Percentiles rank a stretch among this genome's conserved stretches.
Evolutionary conservation across 2,888 invertebrate genomes (phyloP).

Genomic region (Cacoxenus indagator): DNA sequence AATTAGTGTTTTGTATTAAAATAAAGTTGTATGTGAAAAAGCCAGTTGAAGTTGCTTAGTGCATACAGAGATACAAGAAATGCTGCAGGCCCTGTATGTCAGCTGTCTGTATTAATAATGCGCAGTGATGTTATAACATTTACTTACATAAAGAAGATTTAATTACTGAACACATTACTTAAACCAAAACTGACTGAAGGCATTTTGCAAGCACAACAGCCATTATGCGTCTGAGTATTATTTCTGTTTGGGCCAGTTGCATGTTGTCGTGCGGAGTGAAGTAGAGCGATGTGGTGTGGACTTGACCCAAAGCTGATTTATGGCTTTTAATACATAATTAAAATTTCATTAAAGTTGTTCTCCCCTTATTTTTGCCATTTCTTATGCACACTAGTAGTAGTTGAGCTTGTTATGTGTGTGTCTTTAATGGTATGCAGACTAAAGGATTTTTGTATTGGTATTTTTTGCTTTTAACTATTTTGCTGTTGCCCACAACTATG

Average conservation of each 20-base stretch:
- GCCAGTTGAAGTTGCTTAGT: background rate
- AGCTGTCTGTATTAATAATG: background rate
- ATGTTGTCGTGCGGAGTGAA: no score
- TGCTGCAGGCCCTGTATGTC: background rate
- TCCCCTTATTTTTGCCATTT: background rate
- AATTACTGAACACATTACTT: background rate
- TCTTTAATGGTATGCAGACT: background rate
- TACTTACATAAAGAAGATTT: background rate
- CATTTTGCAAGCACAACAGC: no score
- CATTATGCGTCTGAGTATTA: no score
- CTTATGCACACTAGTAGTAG: background rate
- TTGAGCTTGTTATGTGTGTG: background rate
- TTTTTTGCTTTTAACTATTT: background rate
- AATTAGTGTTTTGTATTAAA: slow-evolving; percentile 40
- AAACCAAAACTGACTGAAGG: background rate
- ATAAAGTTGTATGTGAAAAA: background rate
- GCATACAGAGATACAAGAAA: background rate
- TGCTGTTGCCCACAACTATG: background rate
- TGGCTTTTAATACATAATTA: slow-evolving; percentile 1
- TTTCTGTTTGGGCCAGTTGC: no score
- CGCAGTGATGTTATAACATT: background rate
- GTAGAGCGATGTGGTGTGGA: no score
- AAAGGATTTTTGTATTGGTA: background rate
- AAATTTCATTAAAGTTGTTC: background rate
- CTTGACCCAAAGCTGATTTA: no score